Base-by-base conservation (phyloP, 2,113 vertebrate genomes). In the Meriones unguiculatus region DNA sequence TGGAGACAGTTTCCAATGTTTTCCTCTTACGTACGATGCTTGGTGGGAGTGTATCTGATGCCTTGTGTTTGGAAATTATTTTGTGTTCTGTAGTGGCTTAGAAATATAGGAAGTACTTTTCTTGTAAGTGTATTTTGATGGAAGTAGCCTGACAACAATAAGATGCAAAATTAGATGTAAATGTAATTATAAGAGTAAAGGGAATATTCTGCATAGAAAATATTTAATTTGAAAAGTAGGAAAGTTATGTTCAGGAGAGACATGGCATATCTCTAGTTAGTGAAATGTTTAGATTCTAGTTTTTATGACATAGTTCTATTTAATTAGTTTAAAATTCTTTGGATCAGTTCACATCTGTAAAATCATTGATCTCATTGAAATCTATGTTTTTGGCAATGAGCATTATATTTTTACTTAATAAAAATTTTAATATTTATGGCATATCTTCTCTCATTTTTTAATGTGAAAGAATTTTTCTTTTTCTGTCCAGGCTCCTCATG, bases 251-350 rank as follows among this genome's bases (percentile, higher is more conserved):
- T 76, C 85, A 73, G 2, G 30, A 32, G 41, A 52, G 81, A 38
- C 3, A 28, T 91, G 69, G 13, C 13, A 77, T 95, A 52, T 69
- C 14, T 82, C 91, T 92, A 87, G 13, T 50, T 84, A 14, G 13
- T 50, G 41, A 69, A 50, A 50, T 50, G 28, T 20, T 69, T 41
- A 70, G 85, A 96, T 95, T 78, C 7, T 17, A 67, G 87, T 32
- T 93, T 86, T 89, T 73, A 70, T 75, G 35, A 11, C 24, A 17
- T 38, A 62, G 24, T 85, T 57, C 10, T 72, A n/a, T 67, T 75
- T 81, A 90, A 41, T 50, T 91, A 96, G 85, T 59, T 94, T 76
- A n/a, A 69, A 94, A 28, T 0, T 91, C 46, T 94, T 90, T 91
- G 32, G 41, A 70, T 64, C 22, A 87, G 28, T 62, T 91, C 96